Base-by-base conservation (phyloP, 2,797 vertebrate species). In the Agapornis canus region DNA sequence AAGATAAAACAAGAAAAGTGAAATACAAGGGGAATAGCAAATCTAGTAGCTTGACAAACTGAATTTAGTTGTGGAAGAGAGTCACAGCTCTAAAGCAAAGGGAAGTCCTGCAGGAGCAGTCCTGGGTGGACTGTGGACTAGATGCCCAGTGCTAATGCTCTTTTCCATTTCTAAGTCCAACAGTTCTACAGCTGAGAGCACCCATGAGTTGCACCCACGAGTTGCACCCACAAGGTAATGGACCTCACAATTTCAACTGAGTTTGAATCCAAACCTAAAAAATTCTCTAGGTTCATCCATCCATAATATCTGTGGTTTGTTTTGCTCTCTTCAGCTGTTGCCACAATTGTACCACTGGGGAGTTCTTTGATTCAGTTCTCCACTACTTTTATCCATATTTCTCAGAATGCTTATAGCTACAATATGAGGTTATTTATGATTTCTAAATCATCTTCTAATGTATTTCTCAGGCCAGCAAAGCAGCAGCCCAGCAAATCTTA, bases 361-460 rank as follows among this genome's bases (percentile, higher is more conserved):
- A 6, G 3, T 82, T 87, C 54, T 94, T 94, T 86, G 64, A 90
- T 66, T 93, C 40, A 86, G 66, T 86, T 96, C 88, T 89, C 76
- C 37, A 60, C 60, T 66, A 23, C 81, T 82, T 95, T 95, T 86
- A 92, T 70, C 66, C 57, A 27, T 68, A 52, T 87, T 87, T 94
- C 48, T 54, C 63, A 95, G 90, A 95, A 93, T 61, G 26, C 35
- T 90, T 92, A 82, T 63, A 91, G 63, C 89, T 93, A 65, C 51
- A 90, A 54, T 90, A 89, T 10, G 6, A 84, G 23, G 71, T 94
- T 96, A 96, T 96, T 96, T 95, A 96, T 94, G 92, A 92, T 92
- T 94, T 88, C 27, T 82, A 92, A 95, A 94, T 66, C 40, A 43
- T 81, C 43, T 94, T 92, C 70, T 91, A 93, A 90, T 80, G 78